Base-by-base conservation (phyloP, 2,888 invertebrate species). In the Idaea aversata region DNA sequence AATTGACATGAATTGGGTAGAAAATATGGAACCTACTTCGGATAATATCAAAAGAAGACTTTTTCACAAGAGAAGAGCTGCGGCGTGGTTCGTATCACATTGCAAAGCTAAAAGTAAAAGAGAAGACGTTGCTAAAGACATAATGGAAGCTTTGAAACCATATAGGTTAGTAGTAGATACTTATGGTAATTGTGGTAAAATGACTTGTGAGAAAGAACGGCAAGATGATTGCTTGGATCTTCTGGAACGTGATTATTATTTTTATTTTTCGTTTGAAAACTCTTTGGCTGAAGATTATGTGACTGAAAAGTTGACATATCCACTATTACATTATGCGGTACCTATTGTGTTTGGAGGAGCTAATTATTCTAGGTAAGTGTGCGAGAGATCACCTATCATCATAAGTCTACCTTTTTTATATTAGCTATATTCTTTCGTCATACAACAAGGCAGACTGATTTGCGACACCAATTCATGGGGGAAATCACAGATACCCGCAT, bases 301-400 rank as follows among this genome's bases (percentile, higher is more conserved):
- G 10, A 87, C 90, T 0, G 90, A 90, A 65, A 86, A 87, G 63
- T 61, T 91, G 62, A 67, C 90, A 67, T 79, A 88, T 72, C 82
- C 93, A 2, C 77, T 94, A 62, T 93, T 93, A 72, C 93, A 94
- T 84, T 93, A 94, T 76, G 88, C 95, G 3, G 91, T 96, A 16
- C 96, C 96, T 0, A 93, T 96, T 38, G 96, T 95, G 6, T 95
- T 93, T 87, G 95, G 96, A 3, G 95, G 94, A n/a, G 94, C 94
- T 34, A 93, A 96, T 85, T 96, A 96, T 84, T 84, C 83, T 1
- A 85, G 90, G 90, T 90, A 77, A 72, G 68, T 64, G 38, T 38
- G 1, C 10, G n/a, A n/a, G 25, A 25, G 25, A 25, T 25, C 25
- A 25, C 3, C 25, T 25, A 25, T 25, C 25, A 25, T 25, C 25